phyloP scores from a whole-genome alignment of 2,797 vertebrate genomes.

The Xiphorhynchus erythropygius region DNA sequence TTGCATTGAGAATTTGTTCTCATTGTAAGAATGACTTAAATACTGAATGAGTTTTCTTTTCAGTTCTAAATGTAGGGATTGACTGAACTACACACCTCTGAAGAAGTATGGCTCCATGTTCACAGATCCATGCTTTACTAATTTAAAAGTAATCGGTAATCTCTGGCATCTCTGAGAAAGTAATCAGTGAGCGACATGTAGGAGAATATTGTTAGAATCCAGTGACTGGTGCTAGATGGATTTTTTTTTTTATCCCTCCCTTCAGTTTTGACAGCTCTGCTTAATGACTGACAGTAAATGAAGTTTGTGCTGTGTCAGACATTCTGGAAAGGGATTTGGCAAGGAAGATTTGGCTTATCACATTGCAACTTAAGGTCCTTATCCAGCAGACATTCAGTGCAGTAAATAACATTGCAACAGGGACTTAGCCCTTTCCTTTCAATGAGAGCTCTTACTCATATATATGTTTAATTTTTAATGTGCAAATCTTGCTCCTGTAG shows the following conservation, averaged over 20 bases:
- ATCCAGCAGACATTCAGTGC: not conserved
- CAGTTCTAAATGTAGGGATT: not conserved
- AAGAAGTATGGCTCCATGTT: not conserved
- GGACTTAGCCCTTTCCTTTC: not conserved
- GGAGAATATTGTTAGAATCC: constrained; percentile 22
- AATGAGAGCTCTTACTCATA: not conserved
- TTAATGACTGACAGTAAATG: constrained; percentile 9
- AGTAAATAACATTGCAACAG: not conserved
- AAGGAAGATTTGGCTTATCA: constrained; percentile 29
- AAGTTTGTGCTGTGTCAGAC: not conserved
- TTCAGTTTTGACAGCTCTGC: constrained; percentile 4
- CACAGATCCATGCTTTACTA: not conserved
- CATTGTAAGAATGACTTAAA: not conserved
- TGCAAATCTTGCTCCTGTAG: not conserved
- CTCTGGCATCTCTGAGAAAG: not conserved
- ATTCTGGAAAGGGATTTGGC: not conserved
- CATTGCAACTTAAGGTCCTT: not conserved
- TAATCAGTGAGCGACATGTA: not conserved
- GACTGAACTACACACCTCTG: not conserved
- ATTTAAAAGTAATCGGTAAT: constrained; percentile 41
- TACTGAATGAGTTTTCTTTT: not conserved
- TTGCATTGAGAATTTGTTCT: not conserved
- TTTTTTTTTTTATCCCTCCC: not conserved
- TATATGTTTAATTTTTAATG: not conserved
- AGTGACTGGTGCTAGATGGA: not conserved